Base-by-base conservation (phyloP, 2,113 vertebrate genomes). In the Oenanthe oenanthe region DNA sequence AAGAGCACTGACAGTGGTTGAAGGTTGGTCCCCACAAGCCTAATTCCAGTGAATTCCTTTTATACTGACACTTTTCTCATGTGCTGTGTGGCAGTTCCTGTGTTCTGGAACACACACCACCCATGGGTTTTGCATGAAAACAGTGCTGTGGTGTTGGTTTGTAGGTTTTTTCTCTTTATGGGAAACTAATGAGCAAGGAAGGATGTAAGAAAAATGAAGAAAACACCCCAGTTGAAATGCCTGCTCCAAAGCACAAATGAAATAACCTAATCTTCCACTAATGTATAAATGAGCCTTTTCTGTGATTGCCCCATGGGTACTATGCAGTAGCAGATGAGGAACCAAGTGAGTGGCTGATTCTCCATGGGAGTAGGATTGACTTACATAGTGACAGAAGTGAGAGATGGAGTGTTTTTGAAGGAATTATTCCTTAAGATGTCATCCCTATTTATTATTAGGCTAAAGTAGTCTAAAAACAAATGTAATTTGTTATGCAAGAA, bases 11-110 rank as follows among this genome's bases (percentile, higher is more conserved):
- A 17, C 32, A 20, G 12, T 24, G 3, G 14, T 47, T 77, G 60
- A 77, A 77, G 54, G 54, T 51, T 0, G 0, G 18, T 76, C 50
- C 45, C 60, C 73, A 15, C 16, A 67, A 53, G 4, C 18, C 48
- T 61, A 51, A 88, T 88, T 57, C 28, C 6, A 2, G 20, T 31
- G n/a, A 88, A 48, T 74, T 73, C n/a, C 11, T 66, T 74, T 92
- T 71, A 29, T 36, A 19, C 9, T 1, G 0, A 20, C 0, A 0
- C 10, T 50, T 77, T 60, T 14, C 38, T 87, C 47, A 2, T 2
- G 7, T 6, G 21, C 17, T 78, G 25, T 60, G 25, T 6, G 0
- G 25, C 40, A 87, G 19, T 43, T 79, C 28, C 20, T 79, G 17
- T 57, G 48, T 48, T 73, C 85, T 82, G 48, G 48, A 67, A 31